Evolutionary conservation across 2,113 vertebrate genomes (phyloP).

Genomic region (Chaetura pelagica): DNA sequence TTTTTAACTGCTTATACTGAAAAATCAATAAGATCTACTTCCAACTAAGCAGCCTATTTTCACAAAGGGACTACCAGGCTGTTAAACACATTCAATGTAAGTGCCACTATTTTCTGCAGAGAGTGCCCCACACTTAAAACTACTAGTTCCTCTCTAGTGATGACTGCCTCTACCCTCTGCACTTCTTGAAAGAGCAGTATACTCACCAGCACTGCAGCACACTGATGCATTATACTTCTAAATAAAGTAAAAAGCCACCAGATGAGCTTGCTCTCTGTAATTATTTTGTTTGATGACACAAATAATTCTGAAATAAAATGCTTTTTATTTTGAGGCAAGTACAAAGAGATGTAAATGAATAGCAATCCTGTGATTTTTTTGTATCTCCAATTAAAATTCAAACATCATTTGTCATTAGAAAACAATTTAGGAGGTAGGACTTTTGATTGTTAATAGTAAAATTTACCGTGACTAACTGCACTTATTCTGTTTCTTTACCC

Average conservation of each 20-base stretch:
- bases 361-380: not conserved
- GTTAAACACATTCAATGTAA: not conserved
- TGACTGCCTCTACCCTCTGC: not conserved
- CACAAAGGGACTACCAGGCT: not conserved
- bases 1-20: not conserved
- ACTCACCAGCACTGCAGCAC: not conserved
- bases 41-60: not conserved
- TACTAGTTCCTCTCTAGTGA: not conserved
- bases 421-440: not conserved
- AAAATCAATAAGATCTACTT: not conserved
- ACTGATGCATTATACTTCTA: not conserved
- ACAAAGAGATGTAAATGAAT: not conserved
- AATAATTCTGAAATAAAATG: not conserved
- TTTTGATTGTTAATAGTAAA: not conserved
- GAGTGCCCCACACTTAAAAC: not conserved
- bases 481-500: not conserved
- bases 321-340: not conserved
- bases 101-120: not conserved
- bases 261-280: not conserved
- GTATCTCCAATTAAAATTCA: not conserved
- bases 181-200: not conserved
- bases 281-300: not conserved
- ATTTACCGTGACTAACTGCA: not conserved
- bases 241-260: not conserved
- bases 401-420: not conserved